Conservation (phyloP, 37 sponge, comb jelly and placozoan species). For the Axinella damicornis region DNA sequence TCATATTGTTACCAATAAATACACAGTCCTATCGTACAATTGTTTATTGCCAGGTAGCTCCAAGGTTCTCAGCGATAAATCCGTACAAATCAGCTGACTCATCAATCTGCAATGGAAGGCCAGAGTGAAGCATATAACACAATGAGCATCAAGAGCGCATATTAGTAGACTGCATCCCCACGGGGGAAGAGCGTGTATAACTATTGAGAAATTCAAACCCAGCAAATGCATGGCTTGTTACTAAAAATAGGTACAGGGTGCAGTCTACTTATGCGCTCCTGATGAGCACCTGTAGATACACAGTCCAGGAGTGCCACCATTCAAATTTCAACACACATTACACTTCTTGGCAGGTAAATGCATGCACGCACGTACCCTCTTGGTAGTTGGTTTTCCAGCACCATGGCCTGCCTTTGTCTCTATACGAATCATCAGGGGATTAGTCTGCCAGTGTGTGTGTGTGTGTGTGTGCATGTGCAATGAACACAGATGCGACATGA, state of each 20-base stretch:
- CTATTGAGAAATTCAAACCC: no score
- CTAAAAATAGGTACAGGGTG: no score
- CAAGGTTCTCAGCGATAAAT: constrained; percentile 80
- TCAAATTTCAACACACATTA: no score
- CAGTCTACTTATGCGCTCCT: neutral
- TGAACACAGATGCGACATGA: neutral
- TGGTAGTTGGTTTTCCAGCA: constrained; percentile 94
- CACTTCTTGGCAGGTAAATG: no score
- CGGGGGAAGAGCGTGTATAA: no score
- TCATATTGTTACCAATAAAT: no score
- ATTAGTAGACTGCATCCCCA: no score
- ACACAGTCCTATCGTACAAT: no score
- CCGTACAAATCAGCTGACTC: constrained; percentile 86
- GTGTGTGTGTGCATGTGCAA: neutral
- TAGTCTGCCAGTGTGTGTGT: constrained; percentile 58
- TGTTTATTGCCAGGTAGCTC: constrained; percentile 38
- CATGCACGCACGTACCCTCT: constrained; percentile 66
- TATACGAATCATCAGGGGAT: constrained; percentile 93
- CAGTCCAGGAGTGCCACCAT: neutral
- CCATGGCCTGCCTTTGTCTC: constrained; percentile 98
- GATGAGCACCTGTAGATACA: neutral
- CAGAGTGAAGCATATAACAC: neutral
- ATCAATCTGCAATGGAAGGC: constrained; percentile 61
- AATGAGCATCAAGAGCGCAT: no score
- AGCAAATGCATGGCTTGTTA: no score